Percentiles rank a stretch among this genome's conserved stretches.
Evolutionary conservation across 64 coral and sea anemone genomes (phyloP).

Genomic region (Dendronephthya gigantea): DNA sequence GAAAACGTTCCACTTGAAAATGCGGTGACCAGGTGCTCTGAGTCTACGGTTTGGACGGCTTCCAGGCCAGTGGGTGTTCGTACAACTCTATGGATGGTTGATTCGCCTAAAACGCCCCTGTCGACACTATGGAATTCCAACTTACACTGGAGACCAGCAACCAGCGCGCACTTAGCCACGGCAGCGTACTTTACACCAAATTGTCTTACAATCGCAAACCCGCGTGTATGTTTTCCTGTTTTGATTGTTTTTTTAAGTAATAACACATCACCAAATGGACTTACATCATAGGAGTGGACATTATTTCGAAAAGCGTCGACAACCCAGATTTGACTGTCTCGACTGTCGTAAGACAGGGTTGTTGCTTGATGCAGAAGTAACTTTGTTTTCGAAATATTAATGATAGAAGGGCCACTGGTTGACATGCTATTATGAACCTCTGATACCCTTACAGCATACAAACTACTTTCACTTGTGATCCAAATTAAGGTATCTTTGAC

Average conservation of each 20-base stretch:
- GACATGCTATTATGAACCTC: slow-evolving; percentile 23
- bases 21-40: slow-evolving; percentile 48
- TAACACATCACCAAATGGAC: slow-evolving; percentile 55
- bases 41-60: slow-evolving; percentile 46
- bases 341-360: slow-evolving; percentile 67
- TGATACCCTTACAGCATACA: slow-evolving; percentile 29
- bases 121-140: slow-evolving; percentile 80
- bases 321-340: slow-evolving; percentile 57
- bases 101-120: slow-evolving; percentile 35
- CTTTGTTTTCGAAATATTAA: slow-evolving; percentile 24
- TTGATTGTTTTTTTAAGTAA: neutral
- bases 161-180: slow-evolving; percentile 57
- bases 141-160: slow-evolving; percentile 71
- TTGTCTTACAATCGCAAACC: slow-evolving; percentile 70
- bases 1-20: slow-evolving; percentile 90
- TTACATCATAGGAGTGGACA: slow-evolving; percentile 58
- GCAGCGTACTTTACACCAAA: slow-evolving; percentile 62
- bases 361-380: slow-evolving; percentile 37
- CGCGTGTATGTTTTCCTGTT: slow-evolving; percentile 64
- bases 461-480: slow-evolving; percentile 40
- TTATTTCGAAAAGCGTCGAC: slow-evolving; percentile 36
- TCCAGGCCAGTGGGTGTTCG: slow-evolving; percentile 88
- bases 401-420: slow-evolving; percentile 28
- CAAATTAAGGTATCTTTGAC: slow-evolving; percentile 35
- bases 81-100: slow-evolving; percentile 61